These are phyloP conservation scores for Piliocolobus tephrosceles DNA, from an alignment of 2,113 vertebrate genomes.

Conservation along the genomic window DNA sequence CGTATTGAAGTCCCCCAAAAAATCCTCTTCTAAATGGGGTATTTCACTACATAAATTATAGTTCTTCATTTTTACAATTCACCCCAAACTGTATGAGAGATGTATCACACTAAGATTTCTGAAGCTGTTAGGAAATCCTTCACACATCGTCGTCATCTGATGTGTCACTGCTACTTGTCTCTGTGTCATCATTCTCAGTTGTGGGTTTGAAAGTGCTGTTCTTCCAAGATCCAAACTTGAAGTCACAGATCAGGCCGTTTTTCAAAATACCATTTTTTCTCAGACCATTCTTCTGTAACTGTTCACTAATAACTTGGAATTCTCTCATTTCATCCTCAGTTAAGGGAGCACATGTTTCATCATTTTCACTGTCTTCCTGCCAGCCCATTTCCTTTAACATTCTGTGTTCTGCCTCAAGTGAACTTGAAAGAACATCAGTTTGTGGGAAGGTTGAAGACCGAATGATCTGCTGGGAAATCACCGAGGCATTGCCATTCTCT, in stretches of 20 bases:
- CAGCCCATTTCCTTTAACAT: conserved; percentile 91
- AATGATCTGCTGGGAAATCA: no score
- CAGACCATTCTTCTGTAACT: conserved; percentile 89
- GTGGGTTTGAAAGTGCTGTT: conserved; percentile 84
- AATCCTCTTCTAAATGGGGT: conserved; percentile 74
- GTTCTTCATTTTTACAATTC: conserved; percentile 79
- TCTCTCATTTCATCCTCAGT: conserved; percentile 92
- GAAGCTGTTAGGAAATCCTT: conserved; percentile 74
- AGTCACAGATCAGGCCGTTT: conserved; percentile 84
- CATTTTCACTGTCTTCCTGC: conserved; percentile 90
- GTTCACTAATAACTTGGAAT: conserved; percentile 87
- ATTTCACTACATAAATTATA: conserved; percentile 79
- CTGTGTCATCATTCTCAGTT: conserved; percentile 86
- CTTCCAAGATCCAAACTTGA: conserved; percentile 86
- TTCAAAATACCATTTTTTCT: conserved; percentile 87
- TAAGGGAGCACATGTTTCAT: conserved; percentile 88
- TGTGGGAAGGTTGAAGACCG: no score
- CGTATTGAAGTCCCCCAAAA: conserved; percentile 73
- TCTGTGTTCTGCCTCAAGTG: conserved; percentile 65
- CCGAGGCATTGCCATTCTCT: no score
- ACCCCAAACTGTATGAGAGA: conserved; percentile 79
- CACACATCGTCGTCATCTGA: conserved; percentile 89
- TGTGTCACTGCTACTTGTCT: conserved; percentile 90
- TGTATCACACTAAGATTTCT: conserved; percentile 74
- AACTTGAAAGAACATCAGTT: no score